phyloP scores from a whole-genome alignment of 2,113 vertebrate species.

The Peromyscus californicus region DNA sequence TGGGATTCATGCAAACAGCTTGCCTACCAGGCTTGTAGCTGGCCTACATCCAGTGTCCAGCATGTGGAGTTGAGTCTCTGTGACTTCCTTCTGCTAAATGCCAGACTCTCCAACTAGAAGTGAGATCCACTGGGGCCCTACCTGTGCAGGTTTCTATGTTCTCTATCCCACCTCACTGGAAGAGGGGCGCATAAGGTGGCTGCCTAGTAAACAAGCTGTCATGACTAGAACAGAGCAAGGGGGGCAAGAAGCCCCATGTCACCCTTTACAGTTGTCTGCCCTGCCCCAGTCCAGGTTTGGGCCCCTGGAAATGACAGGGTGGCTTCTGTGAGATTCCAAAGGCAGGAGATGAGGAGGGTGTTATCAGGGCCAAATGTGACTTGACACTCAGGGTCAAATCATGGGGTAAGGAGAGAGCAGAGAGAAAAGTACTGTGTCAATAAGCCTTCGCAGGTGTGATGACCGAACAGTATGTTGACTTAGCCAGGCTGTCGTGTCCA shows the following conservation, averaged over 20 bases:
- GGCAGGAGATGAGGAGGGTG: background rate
- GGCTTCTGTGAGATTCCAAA: no score
- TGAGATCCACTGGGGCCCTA: background rate
- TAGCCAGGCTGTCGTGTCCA: background rate
- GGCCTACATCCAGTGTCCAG: background rate
- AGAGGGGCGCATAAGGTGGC: no score
- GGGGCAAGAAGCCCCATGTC: no score
- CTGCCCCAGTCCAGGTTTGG: no score
- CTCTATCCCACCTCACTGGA: background rate
- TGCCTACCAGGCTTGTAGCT: background rate
- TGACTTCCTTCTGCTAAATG: background rate
- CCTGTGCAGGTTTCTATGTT: background rate
- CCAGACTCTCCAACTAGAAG: background rate
- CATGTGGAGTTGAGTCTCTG: background rate
- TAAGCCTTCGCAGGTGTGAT: background rate
- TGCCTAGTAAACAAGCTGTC: no score
- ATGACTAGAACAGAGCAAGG: background rate
- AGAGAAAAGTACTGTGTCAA: accelerated
- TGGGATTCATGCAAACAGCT: accelerated
- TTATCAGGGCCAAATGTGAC: background rate
- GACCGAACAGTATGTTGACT: accelerated
- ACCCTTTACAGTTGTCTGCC: no score
- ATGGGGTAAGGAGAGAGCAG: accelerated
- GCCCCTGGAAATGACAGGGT: no score
- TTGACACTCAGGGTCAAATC: background rate